A percentile compares a stretch with the other conserved stretches of the same genome.
Evolutionary conservation across 1,140 invertebrate genomes (phyloP).

Genomic region (Lasaia peninsularis): DNA sequence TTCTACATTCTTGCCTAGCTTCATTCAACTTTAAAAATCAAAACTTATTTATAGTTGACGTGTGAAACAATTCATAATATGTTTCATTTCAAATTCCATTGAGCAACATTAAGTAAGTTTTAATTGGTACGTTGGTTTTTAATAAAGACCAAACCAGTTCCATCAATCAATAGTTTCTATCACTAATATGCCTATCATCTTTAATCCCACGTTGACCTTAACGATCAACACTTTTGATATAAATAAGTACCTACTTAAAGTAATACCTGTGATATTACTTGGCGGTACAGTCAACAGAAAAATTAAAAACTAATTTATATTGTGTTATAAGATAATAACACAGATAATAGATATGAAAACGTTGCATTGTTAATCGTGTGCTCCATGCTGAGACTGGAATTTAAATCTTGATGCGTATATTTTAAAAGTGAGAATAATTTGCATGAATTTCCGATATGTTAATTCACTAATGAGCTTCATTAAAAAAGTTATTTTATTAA

Average conservation of each 20-base stretch:
- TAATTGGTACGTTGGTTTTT: not conserved
- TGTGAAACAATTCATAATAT: not conserved
- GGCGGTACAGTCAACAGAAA: not conserved
- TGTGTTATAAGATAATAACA: too few relatives aligned
- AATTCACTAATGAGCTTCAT: too few relatives aligned
- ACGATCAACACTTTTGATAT: slow-evolving; percentile 4
- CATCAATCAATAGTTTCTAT: not conserved
- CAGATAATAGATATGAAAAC: too few relatives aligned
- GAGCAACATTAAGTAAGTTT: not conserved
- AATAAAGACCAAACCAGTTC: not conserved
- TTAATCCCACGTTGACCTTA: not conserved
- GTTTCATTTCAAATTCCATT: not conserved
- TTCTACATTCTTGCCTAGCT: too few relatives aligned
- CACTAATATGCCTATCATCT: not conserved
- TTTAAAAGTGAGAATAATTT: too few relatives aligned
- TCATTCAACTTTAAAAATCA: too few relatives aligned
- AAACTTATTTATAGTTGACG: too few relatives aligned
- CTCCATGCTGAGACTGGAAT: too few relatives aligned
- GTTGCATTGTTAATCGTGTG: too few relatives aligned
- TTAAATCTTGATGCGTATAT: too few relatives aligned
- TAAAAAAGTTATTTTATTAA: too few relatives aligned
- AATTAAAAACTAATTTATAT: not conserved
- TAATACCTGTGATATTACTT: not conserved
- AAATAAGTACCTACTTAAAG: not conserved
- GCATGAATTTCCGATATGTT: too few relatives aligned